Base-by-base conservation (phyloP, 2,888 invertebrate genomes). In the Trachelus troglodyta region DNA sequence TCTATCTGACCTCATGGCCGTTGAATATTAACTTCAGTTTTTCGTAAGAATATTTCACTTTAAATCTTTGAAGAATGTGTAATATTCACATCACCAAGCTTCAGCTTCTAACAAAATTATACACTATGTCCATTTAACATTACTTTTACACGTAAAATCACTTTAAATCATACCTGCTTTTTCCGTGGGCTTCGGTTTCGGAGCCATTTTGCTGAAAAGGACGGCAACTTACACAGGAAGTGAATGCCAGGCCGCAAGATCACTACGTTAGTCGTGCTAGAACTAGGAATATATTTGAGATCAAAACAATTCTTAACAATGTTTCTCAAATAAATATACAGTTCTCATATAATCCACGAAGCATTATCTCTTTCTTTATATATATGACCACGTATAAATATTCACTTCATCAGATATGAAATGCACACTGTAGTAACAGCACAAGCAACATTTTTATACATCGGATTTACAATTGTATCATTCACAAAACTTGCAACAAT, bases 111-210 rank as follows among this genome's bases (percentile, higher is more conserved):
- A 23, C 56, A 56, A 15, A 56, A 23, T 56, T 9, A 56, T 23
- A 56, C 56, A 56, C 23, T 56, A 9, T 15, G 23, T 73, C 69
- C 71, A 76, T 35, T 74, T 68, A 33, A 31, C 56, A 75, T 37
- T 15, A 69, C 73, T 77, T 30, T 74, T 56, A 56, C 37, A 75
- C 37, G 77, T 23, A 56, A 56, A 56, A 56, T 23, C 56, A 56
- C 15, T 75, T 69, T 74, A 74, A 77, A 81, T 79, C 94, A 93
- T 94, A 96, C 96, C 96, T 93, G 96, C 93, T 94, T 97, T 96
- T 91, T 97, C 96, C 89, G 96, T 94, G 92, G 96, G 92, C 90
- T 94, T 94, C 84, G 93, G 95, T 94, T 97, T 97, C 92, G 97
- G 97, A 94, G 96, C 96, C 97, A 97, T 97, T 93, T 94, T 95